Percentiles rank a stretch among this genome's conserved stretches.
Evolutionary conservation across 2,797 vertebrate genomes (phyloP).

Genomic region (Choloepus didactylus): DNA sequence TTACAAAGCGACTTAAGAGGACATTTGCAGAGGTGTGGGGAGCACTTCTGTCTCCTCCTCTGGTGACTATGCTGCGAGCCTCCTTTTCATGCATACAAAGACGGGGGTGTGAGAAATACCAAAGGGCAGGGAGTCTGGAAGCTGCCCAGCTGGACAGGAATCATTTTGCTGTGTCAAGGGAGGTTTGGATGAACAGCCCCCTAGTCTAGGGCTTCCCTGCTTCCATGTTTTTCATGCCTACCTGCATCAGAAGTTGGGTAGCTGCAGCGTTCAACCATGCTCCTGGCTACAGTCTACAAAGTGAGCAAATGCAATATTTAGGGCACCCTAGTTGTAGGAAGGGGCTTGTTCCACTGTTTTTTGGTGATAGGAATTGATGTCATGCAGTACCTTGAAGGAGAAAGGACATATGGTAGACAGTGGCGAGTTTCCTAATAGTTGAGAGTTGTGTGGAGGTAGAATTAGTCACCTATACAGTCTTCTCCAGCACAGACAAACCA

Average conservation of each 20-base stretch:
- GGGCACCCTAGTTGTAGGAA: neutral
- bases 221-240: neutral
- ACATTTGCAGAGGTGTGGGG: neutral
- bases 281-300: neutral
- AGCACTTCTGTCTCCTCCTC: neutral
- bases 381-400: neutral
- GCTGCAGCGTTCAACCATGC: neutral
- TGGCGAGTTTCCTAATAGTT: neutral
- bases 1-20: constrained; percentile 19
- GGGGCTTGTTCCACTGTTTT: neutral
- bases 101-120: neutral
- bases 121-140: neutral
- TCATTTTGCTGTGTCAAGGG: neutral
- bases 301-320: neutral
- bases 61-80: neutral
- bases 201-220: neutral
- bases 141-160: neutral
- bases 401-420: constrained; percentile 4
- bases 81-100: neutral
- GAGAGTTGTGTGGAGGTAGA: neutral
- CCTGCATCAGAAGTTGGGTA: neutral
- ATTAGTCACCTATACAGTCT: neutral
- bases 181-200: neutral
- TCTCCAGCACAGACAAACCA: neutral
- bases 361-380: constrained; percentile 1